Conservation (phyloP, 1,140 invertebrate species). For the Heliothis subflexa region DNA sequence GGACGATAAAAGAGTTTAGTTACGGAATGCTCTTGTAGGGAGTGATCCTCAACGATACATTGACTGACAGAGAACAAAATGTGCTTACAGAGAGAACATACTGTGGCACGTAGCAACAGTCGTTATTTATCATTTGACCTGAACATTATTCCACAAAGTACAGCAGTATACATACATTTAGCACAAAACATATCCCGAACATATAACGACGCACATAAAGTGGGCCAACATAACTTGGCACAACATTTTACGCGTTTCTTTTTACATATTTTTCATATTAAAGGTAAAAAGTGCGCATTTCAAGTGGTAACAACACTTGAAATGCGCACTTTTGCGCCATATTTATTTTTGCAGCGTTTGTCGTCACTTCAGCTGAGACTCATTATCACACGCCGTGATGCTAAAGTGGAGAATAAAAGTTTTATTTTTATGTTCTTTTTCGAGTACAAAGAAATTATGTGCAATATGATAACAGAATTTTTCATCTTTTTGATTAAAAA, state of each 20-base stretch:
- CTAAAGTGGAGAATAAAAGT: not conserved
- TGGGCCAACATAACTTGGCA: slow-evolving; percentile 6
- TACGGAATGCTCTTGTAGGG: not conserved
- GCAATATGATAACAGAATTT: not conserved
- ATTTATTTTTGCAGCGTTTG: not conserved
- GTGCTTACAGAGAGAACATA: not conserved
- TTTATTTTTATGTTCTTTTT: not conserved
- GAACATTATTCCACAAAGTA: not conserved
- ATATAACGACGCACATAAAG: slow-evolving; percentile 9
- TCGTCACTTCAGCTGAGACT: not conserved
- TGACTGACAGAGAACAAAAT: not conserved
- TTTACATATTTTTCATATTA: slow-evolving; percentile 33
- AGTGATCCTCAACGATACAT: not conserved
- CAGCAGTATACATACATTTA: not conserved
- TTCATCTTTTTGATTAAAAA: no score
- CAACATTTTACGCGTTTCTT: slow-evolving; percentile 17
- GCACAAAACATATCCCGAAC: not conserved
- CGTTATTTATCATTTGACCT: no score
- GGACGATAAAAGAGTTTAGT: not conserved
- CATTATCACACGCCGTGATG: slow-evolving; percentile 7
- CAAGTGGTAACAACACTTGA: no score
- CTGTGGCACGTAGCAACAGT: no score
- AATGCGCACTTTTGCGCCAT: no score
- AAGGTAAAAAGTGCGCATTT: slow-evolving; percentile 7
- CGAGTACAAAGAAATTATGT: not conserved